Base-by-base conservation (phyloP, 2,888 invertebrate species). In the Spialia ferax region DNA sequence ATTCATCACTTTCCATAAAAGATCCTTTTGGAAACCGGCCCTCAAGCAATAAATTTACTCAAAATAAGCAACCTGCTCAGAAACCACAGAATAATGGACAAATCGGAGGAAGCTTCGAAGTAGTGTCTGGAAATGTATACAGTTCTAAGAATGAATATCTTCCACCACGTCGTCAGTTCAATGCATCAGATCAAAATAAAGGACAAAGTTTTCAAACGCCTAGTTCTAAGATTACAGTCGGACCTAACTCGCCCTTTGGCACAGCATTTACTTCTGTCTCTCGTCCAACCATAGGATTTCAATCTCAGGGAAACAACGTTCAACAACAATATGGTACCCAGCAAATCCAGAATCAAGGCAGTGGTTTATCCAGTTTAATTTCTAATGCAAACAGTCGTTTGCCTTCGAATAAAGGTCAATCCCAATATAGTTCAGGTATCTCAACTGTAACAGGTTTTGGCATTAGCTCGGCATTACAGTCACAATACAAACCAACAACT, bases 201-300 rank as follows among this genome's bases (percentile, higher is more conserved):
- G 60, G 32, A 45, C 32, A 70, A 66, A 35, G 65, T 22, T 32
- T 61, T 48, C 23, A 60, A 32, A 22, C 26, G 52, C 10, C 23
- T 5, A 52, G 50, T 23, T 52, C 23, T 52, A 23, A 13, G 23
- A 13, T 23, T 5, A 13, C 50, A n/a, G 15, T 29, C 15, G 20
- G 20, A 45, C n/a, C 54, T 18, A 66, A 42, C 32, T 50, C 68
- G 11, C 52, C 68, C 23, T 32, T 72, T 11, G 29, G 69, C 5
- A 73, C 73, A 62, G 70, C 22, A 2, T 64, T 72, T 23, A 69
- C 63, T 23, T 63, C 74, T 38, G 56, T n/a, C 15, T 63, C 62
- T 20, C 56, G 50, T 6, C 68, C 68, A 20, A 35, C 56, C n/a
- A 13, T 23, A 48, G 61, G 32, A 32, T 29, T 61, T 61, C 56